A percentile compares a stretch with the other conserved stretches of the same genome.
phyloP scores from a whole-genome alignment of 2,113 vertebrate species.

The Myiozetetes cayanensis region DNA sequence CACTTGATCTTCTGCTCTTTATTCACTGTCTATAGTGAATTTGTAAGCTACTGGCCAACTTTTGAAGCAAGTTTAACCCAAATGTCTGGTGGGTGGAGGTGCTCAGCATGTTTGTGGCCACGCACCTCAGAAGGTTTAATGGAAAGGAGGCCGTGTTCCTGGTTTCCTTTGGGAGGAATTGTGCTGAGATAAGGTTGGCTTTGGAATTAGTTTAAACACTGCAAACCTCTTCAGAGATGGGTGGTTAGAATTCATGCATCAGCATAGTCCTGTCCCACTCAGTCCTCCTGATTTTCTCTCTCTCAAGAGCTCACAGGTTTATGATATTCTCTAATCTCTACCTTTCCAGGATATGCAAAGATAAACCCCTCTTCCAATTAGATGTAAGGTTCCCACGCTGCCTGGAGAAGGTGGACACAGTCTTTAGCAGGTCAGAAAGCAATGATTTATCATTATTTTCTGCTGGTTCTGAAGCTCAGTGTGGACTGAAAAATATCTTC shows the following conservation, averaged over 20 bases:
- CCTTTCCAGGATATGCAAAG: constrained; percentile 52
- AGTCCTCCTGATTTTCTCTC: background rate
- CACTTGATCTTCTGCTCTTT: background rate
- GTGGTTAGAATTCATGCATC: background rate
- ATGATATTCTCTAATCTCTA: background rate
- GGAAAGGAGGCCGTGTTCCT: background rate
- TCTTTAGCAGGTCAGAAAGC: constrained; percentile 56
- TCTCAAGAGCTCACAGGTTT: background rate
- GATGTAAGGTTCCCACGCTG: constrained; percentile 31
- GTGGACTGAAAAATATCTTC: background rate
- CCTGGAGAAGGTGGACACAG: constrained; percentile 21
- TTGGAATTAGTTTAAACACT: background rate
- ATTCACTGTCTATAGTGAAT: background rate
- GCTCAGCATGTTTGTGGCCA: background rate
- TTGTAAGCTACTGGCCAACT: background rate
- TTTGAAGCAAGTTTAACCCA: background rate
- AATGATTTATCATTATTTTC: background rate
- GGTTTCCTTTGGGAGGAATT: background rate
- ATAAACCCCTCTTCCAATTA: constrained; percentile 46
- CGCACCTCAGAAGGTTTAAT: background rate
- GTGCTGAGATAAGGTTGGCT: background rate
- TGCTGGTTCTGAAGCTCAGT: background rate
- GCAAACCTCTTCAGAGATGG: background rate
- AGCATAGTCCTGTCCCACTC: background rate
- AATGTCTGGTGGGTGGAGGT: background rate